Percentiles rank a stretch among this genome's conserved stretches.
Conservation (phyloP, 2,113 vertebrate genomes). For the Nannobrachium achirus region DNA sequence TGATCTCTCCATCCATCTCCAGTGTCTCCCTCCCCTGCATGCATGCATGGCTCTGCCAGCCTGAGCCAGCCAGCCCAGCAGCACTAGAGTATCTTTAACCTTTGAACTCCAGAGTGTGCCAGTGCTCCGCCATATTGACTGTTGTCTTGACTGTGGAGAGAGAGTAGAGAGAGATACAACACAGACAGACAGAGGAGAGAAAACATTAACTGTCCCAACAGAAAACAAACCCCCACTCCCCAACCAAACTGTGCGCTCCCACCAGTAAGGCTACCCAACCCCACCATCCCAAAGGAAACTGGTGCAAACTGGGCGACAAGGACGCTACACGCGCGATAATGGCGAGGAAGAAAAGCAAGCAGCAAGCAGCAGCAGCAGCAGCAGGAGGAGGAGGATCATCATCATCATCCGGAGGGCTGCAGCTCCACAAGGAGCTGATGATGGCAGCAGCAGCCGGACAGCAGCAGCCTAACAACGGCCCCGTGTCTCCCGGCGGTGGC, state of each 20-base stretch:
- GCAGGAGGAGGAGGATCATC: no score
- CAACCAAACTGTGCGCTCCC: conserved; percentile 72
- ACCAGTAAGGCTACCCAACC: neutral
- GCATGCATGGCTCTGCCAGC: conserved; percentile 71
- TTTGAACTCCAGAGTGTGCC: conserved; percentile 83
- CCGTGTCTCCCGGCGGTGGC: conserved; percentile 80
- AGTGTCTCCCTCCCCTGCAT: no score
- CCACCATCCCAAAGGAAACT: conserved; percentile 57
- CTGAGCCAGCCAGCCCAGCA: no score
- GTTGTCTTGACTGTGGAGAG: conserved; percentile 87
- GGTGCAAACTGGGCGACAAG: conserved; percentile 75
- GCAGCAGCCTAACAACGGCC: conserved; percentile 81
- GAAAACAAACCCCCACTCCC: conserved; percentile 46
- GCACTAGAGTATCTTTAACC: conserved; percentile 76
- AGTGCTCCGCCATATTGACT: conserved; percentile 95
- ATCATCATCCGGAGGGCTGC: no score
- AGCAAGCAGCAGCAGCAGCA: conserved; percentile 79
- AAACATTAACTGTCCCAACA: conserved; percentile 78
- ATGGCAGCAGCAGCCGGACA: conserved; percentile 77
- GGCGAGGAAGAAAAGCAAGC: conserved; percentile 91
- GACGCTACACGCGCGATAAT: conserved; percentile 68
- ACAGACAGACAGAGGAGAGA: conserved; percentile 59
- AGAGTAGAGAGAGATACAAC: no score
- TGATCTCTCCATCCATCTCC: no score
- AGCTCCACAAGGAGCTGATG: conserved; percentile 77